Conservation (phyloP, 2,888 invertebrate species). For the Dasysyrphus albostriatus region DNA sequence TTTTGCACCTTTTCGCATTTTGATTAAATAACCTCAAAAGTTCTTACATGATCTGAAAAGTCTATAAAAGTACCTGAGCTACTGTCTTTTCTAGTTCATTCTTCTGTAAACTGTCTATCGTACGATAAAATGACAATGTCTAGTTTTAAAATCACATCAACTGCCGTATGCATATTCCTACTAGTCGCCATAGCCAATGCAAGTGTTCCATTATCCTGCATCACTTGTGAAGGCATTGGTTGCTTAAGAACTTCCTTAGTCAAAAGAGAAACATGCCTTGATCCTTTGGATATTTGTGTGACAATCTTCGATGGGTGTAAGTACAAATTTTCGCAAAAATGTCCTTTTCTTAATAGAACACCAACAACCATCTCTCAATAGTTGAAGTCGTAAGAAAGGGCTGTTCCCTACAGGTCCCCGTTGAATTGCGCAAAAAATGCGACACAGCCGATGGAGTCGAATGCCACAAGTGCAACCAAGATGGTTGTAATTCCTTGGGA, state of each 20-base stretch:
- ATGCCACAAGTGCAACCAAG: slow-evolving; percentile 81
- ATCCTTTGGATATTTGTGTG: slow-evolving; percentile 81
- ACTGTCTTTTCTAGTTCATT: neutral
- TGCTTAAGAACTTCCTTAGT: slow-evolving; percentile 79
- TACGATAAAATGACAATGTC: slow-evolving; percentile 14
- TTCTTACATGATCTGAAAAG: neutral
- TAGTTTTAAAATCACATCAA: neutral
- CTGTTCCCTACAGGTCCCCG: slow-evolving; percentile 80
- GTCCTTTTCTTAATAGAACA: neutral
- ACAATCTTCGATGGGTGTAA: slow-evolving; percentile 81
- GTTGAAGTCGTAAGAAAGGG: slow-evolving; percentile 80
- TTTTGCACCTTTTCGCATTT: neutral
- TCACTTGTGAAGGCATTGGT: slow-evolving; percentile 80
- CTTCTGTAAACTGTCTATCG: neutral
- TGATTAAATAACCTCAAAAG: neutral
- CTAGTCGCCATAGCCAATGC: slow-evolving; percentile 60
- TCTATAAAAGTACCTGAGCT: slow-evolving; percentile 53
- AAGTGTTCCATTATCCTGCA: slow-evolving; percentile 78
- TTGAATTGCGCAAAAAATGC: slow-evolving; percentile 78
- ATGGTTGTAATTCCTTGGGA: slow-evolving; percentile 81
- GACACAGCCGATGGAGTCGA: slow-evolving; percentile 70
- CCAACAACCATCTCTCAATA: slow-evolving; percentile 24
- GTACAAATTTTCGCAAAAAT: slow-evolving; percentile 30
- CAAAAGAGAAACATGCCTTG: slow-evolving; percentile 78
- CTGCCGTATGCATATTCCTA: slow-evolving; percentile 18